A percentile compares a stretch with the other conserved stretches of the same genome.
Conservation (phyloP, 2,113 vertebrate genomes). For the Hystrix cristata region DNA sequence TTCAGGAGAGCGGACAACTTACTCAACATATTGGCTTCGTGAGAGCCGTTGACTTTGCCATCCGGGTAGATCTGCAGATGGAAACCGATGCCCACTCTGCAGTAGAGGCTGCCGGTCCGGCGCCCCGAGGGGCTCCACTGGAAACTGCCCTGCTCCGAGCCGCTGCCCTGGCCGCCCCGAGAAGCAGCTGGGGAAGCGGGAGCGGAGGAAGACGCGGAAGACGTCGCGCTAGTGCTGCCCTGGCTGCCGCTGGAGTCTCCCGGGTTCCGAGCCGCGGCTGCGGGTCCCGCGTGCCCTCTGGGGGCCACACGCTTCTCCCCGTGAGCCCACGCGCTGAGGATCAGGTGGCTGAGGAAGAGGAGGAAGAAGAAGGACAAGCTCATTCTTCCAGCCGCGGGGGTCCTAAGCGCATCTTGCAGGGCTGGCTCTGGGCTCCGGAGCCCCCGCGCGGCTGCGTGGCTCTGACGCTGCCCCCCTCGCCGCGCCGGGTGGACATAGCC, state of each 20-base stretch:
- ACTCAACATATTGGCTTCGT: slow-evolving; percentile 95
- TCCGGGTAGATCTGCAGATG: slow-evolving; percentile 98
- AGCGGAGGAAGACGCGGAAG: slow-evolving; percentile 66
- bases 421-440: slow-evolving; percentile 72
- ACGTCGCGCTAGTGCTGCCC: slow-evolving; percentile 26
- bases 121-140: slow-evolving; percentile 93
- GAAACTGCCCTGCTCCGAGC: slow-evolving; percentile 83
- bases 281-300: slow-evolving; percentile 86
- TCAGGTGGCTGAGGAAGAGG: slow-evolving; percentile 89
- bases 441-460: slow-evolving; percentile 77
- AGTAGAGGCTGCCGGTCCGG: slow-evolving; percentile 96
- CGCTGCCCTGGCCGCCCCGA: slow-evolving; percentile 60
- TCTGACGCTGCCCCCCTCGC: slow-evolving; percentile 79
- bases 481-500: slow-evolving; percentile 83
- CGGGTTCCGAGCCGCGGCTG: slow-evolving; percentile 53
- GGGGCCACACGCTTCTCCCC: slow-evolving; percentile 84
- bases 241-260: slow-evolving; percentile 63
- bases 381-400: slow-evolving; percentile 92
- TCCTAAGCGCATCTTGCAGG: slow-evolving; percentile 89
- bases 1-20: slow-evolving; percentile 86
- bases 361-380: slow-evolving; percentile 91
- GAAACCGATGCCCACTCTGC: slow-evolving; percentile 98
- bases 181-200: slow-evolving; percentile 68
- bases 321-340: slow-evolving; percentile 85
- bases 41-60: slow-evolving; percentile 97